phyloP scores from a whole-genome alignment of 2,113 vertebrate species.

The Pteropus alecto region DNA sequence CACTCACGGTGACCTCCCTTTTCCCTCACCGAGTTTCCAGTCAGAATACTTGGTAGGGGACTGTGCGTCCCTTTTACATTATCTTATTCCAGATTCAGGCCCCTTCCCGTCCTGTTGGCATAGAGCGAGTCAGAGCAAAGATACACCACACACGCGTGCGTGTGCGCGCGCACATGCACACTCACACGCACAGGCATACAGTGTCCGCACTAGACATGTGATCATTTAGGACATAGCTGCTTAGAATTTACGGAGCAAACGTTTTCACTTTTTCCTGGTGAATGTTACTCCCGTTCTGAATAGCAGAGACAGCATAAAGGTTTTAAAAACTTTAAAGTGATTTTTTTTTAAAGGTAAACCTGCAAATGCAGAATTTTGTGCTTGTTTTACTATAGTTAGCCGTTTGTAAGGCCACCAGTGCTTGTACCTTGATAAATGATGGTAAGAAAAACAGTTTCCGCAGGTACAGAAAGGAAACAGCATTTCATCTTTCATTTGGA shows the following conservation, averaged over 20 bases:
- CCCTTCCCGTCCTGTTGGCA: not conserved
- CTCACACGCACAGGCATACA: too few species aligned
- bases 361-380: not conserved
- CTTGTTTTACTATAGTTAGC: not conserved
- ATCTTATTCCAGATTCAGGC: not conserved
- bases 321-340: conserved; percentile 10
- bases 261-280: not conserved
- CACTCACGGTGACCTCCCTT: not conserved
- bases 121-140: not conserved
- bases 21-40: not conserved
- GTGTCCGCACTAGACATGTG: not conserved
- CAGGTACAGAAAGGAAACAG: not conserved
- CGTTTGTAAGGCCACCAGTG: not conserved
- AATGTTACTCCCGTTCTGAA: not conserved
- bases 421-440: not conserved
- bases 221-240: not conserved
- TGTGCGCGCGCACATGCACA: accelerated
- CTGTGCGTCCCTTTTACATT: not conserved
- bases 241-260: not conserved
- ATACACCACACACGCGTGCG: accelerated
- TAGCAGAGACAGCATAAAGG: not conserved
- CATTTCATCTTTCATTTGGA: not conserved
- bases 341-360: not conserved
- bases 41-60: not conserved
- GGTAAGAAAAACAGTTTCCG: not conserved